Evolutionary conservation across 2,113 vertebrate genomes (phyloP).

Genomic region (Alethe castanea): DNA sequence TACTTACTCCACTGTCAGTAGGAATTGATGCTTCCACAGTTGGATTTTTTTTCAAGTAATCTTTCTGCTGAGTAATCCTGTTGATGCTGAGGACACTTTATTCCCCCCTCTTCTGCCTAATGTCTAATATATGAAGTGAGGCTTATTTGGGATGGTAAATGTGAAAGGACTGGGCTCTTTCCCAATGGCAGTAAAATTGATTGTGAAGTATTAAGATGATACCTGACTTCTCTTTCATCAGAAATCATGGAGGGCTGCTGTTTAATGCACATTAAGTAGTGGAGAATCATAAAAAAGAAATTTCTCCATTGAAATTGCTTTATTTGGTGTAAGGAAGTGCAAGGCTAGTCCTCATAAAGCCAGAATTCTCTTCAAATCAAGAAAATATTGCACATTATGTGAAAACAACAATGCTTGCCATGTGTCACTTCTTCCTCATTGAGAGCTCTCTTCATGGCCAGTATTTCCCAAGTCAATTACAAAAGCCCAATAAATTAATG

Average conservation of each 20-base stretch:
- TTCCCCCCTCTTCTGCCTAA: not conserved
- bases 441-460: not conserved
- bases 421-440: not conserved
- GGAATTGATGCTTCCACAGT: not conserved
- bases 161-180: not conserved
- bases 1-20: not conserved
- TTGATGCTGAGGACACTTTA: not conserved
- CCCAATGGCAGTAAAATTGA: not conserved
- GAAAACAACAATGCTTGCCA: not conserved
- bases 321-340: not conserved
- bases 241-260: not conserved
- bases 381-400: not conserved
- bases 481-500: constrained; percentile 14
- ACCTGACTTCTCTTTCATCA: not conserved
- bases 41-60: not conserved
- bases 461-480: not conserved
- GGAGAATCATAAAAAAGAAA: not conserved
- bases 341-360: not conserved
- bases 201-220: not conserved
- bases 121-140: not conserved
- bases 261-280: constrained; percentile 9
- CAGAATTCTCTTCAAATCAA: not conserved
- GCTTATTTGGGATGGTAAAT: not conserved
- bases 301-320: not conserved
- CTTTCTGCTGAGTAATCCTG: not conserved